Conservation (phyloP, 2,113 vertebrate genomes). For the Myotis lucifugus region DNA sequence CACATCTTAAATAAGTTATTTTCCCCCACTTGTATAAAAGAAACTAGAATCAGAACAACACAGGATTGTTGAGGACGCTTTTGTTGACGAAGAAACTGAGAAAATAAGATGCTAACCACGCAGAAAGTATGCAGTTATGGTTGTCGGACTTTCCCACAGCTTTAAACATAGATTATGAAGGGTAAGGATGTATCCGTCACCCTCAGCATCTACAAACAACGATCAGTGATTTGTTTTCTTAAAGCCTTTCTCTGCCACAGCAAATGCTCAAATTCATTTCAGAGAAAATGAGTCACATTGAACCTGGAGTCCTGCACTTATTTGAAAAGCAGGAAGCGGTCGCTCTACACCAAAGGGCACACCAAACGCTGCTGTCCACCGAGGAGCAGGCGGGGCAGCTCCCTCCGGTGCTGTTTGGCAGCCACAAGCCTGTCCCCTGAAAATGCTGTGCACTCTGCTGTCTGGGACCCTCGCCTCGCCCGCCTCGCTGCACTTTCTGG, state of each 20-base stretch:
- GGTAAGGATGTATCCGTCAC: neutral
- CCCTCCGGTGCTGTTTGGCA: neutral
- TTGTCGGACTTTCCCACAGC: neutral
- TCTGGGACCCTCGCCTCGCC: neutral
- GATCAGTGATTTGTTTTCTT: neutral
- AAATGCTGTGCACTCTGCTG: neutral
- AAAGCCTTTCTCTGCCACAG: neutral
- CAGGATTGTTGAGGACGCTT: neutral
- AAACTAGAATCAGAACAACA: slow-evolving; percentile 72
- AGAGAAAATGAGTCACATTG: neutral
- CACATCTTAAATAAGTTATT: slow-evolving; percentile 78
- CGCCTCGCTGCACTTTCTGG: slow-evolving; percentile 47
- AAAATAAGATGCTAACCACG: neutral
- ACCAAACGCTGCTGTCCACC: neutral
- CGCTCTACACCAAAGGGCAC: neutral
- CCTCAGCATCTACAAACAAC: neutral
- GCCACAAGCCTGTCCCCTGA: neutral
- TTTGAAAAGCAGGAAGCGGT: neutral
- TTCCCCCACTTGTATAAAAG: neutral
- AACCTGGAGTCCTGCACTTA: neutral
- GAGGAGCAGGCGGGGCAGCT: neutral
- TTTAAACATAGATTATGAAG: neutral
- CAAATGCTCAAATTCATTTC: slow-evolving; percentile 3
- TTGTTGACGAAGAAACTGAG: neutral
- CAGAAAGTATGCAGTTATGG: neutral